A percentile compares a stretch with the other conserved stretches of the same genome.
Evolutionary conservation across 1,140 invertebrate species (phyloP).

Genomic region (Atopsyche davidsoni): DNA sequence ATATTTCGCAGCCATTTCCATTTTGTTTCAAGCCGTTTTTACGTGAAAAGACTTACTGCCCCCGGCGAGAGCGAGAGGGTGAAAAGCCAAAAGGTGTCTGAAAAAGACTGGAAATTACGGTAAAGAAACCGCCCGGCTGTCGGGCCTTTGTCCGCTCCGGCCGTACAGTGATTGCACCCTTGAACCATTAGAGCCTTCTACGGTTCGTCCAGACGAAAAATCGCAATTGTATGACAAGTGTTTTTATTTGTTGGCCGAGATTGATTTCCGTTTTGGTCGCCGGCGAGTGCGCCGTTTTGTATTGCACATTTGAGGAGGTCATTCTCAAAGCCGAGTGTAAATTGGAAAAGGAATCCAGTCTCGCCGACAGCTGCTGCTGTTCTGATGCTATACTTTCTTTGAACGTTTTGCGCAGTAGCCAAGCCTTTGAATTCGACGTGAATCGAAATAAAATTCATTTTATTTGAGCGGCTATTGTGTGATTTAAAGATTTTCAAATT

Average conservation of each 20-base stretch:
- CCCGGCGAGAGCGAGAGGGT: no score
- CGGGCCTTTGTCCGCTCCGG: background rate
- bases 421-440: no score
- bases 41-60: slow-evolving; percentile 20
- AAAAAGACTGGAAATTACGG: slow-evolving; percentile 11
- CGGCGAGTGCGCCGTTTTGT: slow-evolving; percentile 5
- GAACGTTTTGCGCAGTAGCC: no score
- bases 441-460: no score
- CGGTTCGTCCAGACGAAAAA: background rate
- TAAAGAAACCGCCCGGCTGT: slow-evolving; percentile 1
- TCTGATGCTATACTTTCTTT: no score
- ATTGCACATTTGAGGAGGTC: slow-evolving; percentile 6
- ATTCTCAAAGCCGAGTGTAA: slow-evolving; percentile 12
- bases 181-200: slow-evolving; percentile 4
- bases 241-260: slow-evolving; percentile 17
- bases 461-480: no score
- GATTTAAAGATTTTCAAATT: no score
- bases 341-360: slow-evolving; percentile 6
- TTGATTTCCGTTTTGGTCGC: slow-evolving; percentile 14
- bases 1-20: slow-evolving; percentile 25
- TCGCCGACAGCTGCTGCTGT: no score
- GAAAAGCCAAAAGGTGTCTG: slow-evolving; percentile 6
- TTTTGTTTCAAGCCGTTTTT: slow-evolving; percentile 22
- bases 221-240: slow-evolving; percentile 16
- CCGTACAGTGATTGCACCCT: slow-evolving; percentile 6